Base-by-base conservation (phyloP, 2,113 vertebrate genomes). In the Xyrauchen texanus region DNA sequence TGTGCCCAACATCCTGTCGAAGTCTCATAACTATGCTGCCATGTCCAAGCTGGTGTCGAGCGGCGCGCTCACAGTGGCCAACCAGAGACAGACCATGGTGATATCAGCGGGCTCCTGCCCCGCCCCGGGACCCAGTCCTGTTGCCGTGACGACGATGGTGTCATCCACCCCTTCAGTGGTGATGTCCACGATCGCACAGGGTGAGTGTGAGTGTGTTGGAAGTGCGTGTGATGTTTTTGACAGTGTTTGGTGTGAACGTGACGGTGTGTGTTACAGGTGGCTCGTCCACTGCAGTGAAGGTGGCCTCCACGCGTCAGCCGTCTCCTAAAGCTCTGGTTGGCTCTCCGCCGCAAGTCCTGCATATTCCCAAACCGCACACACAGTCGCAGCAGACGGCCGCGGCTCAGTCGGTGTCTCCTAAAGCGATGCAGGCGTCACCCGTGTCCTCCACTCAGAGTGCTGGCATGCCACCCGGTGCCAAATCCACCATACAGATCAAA, bases 401-500 rank as follows among this genome's bases (percentile, higher is more conserved):
- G 1, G 53, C 57, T 16, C 82, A 72, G 55, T 47, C 72, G 8
- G 57, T 60, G 62, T 91, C 94, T 5, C 94, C 94, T 62, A 96
- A 96, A 77, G 95, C 94, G 84, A 81, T 93, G 46, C 92, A 95
- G 4, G 87, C 90, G 58, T 88, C 93, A 6, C 34, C 92, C 10
- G 45, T 92, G 10, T 85, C 76, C 3, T 83, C 91, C 52, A 73
- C 93, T 0, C 95, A 94, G 86, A 92, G 90, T 4, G 85, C 92
- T 77, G 88, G 89, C 81, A 82, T 92, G 72, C 90, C 94, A 0
- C 89, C 94, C 2, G 93, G 93, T 51, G 87, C 93, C 84, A 99
- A 99, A 81, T 96, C 97, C 86, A 98, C 96, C 87, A 98, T 99
- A 76, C 98, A 99, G 90, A 99, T 98, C 90, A 99, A 99, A 81